phyloP scores from a whole-genome alignment of 2,888 invertebrate species.

The Brachycybe producta region DNA sequence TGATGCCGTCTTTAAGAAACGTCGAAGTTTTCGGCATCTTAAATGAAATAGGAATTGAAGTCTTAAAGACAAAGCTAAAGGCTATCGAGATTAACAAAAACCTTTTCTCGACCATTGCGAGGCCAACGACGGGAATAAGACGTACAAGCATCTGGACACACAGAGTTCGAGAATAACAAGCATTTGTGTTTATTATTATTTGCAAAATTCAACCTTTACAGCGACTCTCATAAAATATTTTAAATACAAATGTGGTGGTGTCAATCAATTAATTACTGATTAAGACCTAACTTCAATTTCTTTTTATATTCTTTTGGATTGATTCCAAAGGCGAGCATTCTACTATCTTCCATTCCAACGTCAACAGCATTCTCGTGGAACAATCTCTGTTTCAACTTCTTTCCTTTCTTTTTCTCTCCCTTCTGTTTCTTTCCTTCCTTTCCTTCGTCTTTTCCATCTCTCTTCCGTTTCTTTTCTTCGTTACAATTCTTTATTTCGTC shows the following conservation, averaged over 20 bases:
- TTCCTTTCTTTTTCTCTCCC: slow-evolving; percentile 26
- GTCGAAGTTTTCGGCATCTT: slow-evolving; percentile 73
- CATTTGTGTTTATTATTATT: too few species aligned
- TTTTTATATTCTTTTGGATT: slow-evolving; percentile 79
- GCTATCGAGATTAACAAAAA: slow-evolving; percentile 53
- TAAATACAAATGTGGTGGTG: too few species aligned
- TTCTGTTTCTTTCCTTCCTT: slow-evolving; percentile 18
- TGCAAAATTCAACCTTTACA: too few species aligned
- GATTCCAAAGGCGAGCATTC: slow-evolving; percentile 79
- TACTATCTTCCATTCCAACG: slow-evolving; percentile 50
- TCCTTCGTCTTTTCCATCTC: slow-evolving; percentile 10
- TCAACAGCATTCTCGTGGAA: slow-evolving; percentile 10
- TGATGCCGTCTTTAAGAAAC: slow-evolving; percentile 52
- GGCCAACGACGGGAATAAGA: slow-evolving; percentile 71
- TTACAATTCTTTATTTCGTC: too few species aligned
- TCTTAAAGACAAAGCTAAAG: slow-evolving; percentile 44
- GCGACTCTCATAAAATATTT: too few species aligned
- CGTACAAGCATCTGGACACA: slow-evolving; percentile 84
- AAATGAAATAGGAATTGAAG: slow-evolving; percentile 43
- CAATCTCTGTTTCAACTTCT: slow-evolving; percentile 28
- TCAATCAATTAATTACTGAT: too few species aligned
- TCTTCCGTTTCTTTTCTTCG: neutral
- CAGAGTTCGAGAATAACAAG: slow-evolving; percentile 56
- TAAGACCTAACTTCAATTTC: slow-evolving; percentile 40
- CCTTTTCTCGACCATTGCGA: slow-evolving; percentile 34